Percentiles rank a stretch among this genome's conserved stretches.
Conservation (phyloP, 2,888 invertebrate genomes). For the Chloromyia formosa region DNA sequence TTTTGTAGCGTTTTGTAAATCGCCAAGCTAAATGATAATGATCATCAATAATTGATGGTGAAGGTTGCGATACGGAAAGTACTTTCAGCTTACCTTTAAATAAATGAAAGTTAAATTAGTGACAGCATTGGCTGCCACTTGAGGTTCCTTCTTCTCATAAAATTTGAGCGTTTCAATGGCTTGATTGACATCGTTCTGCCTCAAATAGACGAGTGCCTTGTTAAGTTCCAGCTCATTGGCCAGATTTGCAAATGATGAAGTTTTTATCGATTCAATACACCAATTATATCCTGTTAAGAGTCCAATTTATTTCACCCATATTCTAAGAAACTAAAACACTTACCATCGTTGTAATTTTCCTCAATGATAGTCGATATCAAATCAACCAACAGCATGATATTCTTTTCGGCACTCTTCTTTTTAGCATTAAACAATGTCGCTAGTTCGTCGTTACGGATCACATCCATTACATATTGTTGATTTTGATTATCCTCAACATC, state of each 20-base stretch:
- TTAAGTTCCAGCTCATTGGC: constrained; percentile 91
- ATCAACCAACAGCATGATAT: constrained; percentile 85
- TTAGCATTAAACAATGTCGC: constrained; percentile 76
- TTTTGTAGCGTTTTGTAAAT: constrained; percentile 78
- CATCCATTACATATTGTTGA: constrained; percentile 76
- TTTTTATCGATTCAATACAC: constrained; percentile 94
- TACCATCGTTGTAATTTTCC: constrained; percentile 72
- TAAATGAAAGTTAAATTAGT: constrained; percentile 86
- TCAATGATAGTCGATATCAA: constrained; percentile 88
- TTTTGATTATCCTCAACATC: constrained; percentile 42
- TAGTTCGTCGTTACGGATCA: constrained; percentile 80
- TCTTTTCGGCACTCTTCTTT: constrained; percentile 79
- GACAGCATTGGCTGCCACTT: constrained; percentile 84
- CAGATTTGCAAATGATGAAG: constrained; percentile 83
- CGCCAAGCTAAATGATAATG: constrained; percentile 73
- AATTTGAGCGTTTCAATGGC: constrained; percentile 86
- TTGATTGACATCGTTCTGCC: constrained; percentile 80
- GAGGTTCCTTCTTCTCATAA: constrained; percentile 85
- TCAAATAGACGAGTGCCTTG: constrained; percentile 85
- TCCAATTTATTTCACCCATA: not conserved
- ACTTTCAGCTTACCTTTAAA: constrained; percentile 56
- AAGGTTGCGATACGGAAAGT: too few relatives aligned
- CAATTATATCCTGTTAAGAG: constrained; percentile 68
- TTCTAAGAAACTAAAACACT: not conserved
- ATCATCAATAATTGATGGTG: not conserved